Percentiles rank a stretch among this genome's conserved stretches.
Conservation (phyloP, 2,797 vertebrate genomes). For the Chloroceryle amazona region DNA sequence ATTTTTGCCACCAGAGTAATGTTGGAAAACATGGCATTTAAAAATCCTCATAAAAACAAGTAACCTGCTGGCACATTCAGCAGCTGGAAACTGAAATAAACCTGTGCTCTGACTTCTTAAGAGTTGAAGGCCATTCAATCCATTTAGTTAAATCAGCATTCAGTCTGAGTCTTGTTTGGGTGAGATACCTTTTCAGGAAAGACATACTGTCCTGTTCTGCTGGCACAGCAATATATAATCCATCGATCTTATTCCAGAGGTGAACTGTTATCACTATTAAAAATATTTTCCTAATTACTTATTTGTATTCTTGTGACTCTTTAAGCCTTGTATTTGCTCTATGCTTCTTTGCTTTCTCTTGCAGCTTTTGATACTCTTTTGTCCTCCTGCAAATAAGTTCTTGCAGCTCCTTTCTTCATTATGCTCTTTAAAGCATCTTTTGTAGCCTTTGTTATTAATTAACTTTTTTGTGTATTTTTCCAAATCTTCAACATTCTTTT, state of each 20-base stretch:
- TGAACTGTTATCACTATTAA: neutral
- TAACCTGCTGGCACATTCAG: neutral
- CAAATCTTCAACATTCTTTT: neutral
- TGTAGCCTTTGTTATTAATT: neutral
- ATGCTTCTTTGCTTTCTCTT: neutral
- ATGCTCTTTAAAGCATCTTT: neutral
- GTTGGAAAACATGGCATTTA: neutral
- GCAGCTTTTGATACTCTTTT: neutral
- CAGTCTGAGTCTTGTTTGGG: neutral
- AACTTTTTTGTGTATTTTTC: neutral
- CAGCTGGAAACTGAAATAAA: neutral
- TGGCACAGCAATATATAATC: neutral
- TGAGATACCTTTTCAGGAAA: neutral
- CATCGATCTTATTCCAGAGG: neutral
- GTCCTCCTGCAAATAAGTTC: neutral
- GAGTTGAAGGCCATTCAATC: neutral
- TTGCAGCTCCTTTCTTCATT: neutral
- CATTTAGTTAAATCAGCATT: neutral
- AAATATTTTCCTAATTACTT: neutral
- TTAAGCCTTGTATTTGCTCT: neutral
- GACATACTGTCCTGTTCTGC: neutral
- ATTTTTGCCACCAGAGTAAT: neutral
- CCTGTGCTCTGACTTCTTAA: neutral
- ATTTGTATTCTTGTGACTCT: neutral
- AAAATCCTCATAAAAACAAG: neutral